Conservation (phyloP, 1,140 invertebrate genomes). For the Brachionus rotundiformis region DNA sequence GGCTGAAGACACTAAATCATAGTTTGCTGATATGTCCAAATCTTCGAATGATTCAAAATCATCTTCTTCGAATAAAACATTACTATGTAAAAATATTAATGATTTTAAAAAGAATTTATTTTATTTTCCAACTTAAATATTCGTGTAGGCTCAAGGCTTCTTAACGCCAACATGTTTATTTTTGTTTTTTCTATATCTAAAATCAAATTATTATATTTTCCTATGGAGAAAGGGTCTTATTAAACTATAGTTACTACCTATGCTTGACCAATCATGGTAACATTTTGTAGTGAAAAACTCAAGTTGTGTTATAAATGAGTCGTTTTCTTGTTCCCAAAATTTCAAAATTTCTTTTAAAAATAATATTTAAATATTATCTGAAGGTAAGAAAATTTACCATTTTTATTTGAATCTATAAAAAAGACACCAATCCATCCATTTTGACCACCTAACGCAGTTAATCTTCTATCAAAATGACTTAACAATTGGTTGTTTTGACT, state of each 20-base stretch:
- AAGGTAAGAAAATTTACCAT: not conserved
- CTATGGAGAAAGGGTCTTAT: no score
- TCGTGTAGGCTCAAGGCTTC: slow-evolving; percentile 25
- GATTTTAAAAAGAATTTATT: no score
- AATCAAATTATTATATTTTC: no score
- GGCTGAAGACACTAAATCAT: slow-evolving; percentile 19
- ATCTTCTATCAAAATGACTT: not conserved
- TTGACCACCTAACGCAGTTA: slow-evolving; percentile 43
- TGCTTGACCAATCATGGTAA: not conserved
- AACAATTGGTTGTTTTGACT: not conserved
- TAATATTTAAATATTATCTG: not conserved
- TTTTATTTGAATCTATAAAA: slow-evolving; percentile 16
- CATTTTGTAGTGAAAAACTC: slow-evolving; percentile 38
- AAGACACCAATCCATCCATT: slow-evolving; percentile 37
- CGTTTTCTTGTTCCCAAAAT: slow-evolving; percentile 36
- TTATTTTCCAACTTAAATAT: slow-evolving; percentile 48
- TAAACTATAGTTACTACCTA: no score
- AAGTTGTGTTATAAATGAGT: slow-evolving; percentile 47
- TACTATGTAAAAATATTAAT: not conserved
- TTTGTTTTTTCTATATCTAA: slow-evolving; percentile 14
- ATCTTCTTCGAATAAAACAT: slow-evolving; percentile 11
- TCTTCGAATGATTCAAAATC: not conserved
- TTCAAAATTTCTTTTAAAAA: slow-evolving; percentile 27
- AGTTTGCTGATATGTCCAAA: not conserved
- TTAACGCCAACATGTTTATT: slow-evolving; percentile 33